Percentiles rank a stretch among this genome's conserved stretches.
These are phyloP conservation scores for Eleutherodactylus coqui DNA, from an alignment of 2,797 vertebrate genomes.

Conservation along the genomic window DNA sequence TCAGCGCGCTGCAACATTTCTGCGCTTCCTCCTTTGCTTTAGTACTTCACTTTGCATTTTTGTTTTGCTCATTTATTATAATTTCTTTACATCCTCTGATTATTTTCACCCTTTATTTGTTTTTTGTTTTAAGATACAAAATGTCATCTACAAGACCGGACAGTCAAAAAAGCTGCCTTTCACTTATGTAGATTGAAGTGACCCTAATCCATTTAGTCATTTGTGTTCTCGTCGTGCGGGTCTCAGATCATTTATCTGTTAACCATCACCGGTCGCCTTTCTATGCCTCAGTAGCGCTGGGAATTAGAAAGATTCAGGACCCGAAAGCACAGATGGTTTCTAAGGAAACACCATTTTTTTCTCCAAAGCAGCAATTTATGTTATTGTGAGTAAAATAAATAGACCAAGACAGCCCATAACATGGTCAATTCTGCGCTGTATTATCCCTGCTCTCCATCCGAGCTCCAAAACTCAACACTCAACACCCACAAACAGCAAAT, in stretches of 20 bases:
- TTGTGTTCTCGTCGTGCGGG: slow-evolving; percentile 27
- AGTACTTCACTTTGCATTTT: not conserved
- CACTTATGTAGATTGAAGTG: slow-evolving; percentile 18
- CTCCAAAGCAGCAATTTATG: slow-evolving; percentile 64
- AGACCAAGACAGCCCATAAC: slow-evolving; percentile 65
- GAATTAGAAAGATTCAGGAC: slow-evolving; percentile 61
- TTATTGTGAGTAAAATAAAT: slow-evolving; percentile 67
- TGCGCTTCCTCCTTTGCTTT: not conserved
- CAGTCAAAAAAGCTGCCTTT: not conserved
- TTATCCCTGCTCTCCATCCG: slow-evolving; percentile 52
- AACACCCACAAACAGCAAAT: not conserved
- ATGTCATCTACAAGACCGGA: not conserved
- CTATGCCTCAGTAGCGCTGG: slow-evolving; percentile 31
- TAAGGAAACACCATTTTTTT: slow-evolving; percentile 66
- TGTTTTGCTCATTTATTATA: not conserved
- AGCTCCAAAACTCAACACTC: not conserved
- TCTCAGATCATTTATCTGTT: slow-evolving; percentile 15
- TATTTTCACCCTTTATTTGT: not conserved
- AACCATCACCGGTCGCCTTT: slow-evolving; percentile 24
- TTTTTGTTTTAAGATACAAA: too few relatives aligned
- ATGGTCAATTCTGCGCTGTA: slow-evolving; percentile 72
- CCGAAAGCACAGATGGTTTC: slow-evolving; percentile 64
- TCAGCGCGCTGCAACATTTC: not conserved
- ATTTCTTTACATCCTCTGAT: not conserved
- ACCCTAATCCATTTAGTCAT: slow-evolving; percentile 46